Percentiles rank a stretch among this genome's conserved stretches.
Evolutionary conservation across 2,888 invertebrate genomes (phyloP).

Genomic region (Lycaena phlaeas): DNA sequence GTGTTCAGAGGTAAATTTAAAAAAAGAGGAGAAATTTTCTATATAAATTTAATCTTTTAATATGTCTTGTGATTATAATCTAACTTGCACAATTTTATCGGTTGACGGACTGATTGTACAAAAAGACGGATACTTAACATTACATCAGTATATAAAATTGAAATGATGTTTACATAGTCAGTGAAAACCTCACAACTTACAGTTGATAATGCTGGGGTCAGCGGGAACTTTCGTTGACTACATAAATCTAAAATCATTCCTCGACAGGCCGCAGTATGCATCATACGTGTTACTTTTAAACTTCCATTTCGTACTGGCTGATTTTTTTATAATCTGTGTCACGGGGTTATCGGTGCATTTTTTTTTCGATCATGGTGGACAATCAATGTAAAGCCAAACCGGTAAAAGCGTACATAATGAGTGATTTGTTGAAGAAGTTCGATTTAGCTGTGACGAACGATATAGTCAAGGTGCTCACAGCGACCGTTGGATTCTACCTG

Average conservation of each 20-base stretch:
- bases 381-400: constrained; percentile 51
- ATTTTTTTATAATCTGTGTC: constrained; percentile 27
- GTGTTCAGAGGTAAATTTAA: too few relatives aligned
- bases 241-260: constrained; percentile 28
- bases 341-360: constrained; percentile 54
- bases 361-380: constrained; percentile 39
- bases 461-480: constrained; percentile 46
- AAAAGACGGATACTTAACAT: too few relatives aligned
- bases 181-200: too few relatives aligned
- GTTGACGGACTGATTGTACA: too few relatives aligned
- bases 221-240: constrained; percentile 12
- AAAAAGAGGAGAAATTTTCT: too few relatives aligned
- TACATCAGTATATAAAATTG: too few relatives aligned
- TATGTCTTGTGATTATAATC: too few relatives aligned
- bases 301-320: neutral
- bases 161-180: too few relatives aligned
- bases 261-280: constrained; percentile 21
- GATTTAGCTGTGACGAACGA: constrained; percentile 51
- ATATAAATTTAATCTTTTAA: too few relatives aligned
- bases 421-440: constrained; percentile 57
- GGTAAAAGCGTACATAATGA: constrained; percentile 62
- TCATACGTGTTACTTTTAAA: constrained; percentile 25
- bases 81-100: too few relatives aligned
- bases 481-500: constrained; percentile 50
- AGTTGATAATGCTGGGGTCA: constrained; percentile 3